These are phyloP conservation scores for Galaxias olidus DNA, from an alignment of 2,797 vertebrate species.

Conservation along the genomic window DNA sequence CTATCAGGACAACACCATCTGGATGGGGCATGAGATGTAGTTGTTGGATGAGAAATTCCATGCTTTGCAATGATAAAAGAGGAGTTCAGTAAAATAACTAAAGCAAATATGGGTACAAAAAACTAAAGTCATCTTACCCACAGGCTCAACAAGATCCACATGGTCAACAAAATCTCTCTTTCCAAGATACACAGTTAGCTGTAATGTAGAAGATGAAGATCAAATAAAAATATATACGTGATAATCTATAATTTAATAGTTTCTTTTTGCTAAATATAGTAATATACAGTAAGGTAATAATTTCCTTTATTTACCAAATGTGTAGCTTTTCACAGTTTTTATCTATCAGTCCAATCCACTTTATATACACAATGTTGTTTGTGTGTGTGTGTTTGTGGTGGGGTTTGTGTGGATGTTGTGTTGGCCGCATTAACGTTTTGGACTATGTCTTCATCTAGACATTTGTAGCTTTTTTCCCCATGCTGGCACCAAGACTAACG, in stretches of 20 bases:
- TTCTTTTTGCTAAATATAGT: background rate
- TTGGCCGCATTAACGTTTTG: too few species aligned
- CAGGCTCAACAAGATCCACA: slow-evolving; percentile 90
- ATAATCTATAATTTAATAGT: too few species aligned
- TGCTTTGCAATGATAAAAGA: background rate
- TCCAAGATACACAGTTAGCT: slow-evolving; percentile 96
- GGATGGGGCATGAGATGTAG: slow-evolving; percentile 9
- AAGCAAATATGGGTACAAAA: background rate
- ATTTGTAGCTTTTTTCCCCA: slow-evolving; percentile 18
- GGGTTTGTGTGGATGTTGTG: too few species aligned
- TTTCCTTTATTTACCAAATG: too few species aligned
- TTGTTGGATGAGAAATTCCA: background rate
- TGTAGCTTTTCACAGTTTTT: background rate
- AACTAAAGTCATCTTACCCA: slow-evolving; percentile 75
- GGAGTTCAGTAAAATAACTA: too few species aligned
- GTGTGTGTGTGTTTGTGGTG: too few species aligned
- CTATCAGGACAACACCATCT: slow-evolving; percentile 94
- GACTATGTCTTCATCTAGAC: background rate
- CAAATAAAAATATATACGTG: background rate
- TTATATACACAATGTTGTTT: too few species aligned
- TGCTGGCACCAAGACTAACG: background rate
- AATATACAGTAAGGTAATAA: too few species aligned
- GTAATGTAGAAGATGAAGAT: background rate
- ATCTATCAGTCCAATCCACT: too few species aligned
- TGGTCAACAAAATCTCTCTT: slow-evolving; percentile 97